Conservation (phyloP, 2,888 invertebrate genomes). For the Dorcus hopei region DNA sequence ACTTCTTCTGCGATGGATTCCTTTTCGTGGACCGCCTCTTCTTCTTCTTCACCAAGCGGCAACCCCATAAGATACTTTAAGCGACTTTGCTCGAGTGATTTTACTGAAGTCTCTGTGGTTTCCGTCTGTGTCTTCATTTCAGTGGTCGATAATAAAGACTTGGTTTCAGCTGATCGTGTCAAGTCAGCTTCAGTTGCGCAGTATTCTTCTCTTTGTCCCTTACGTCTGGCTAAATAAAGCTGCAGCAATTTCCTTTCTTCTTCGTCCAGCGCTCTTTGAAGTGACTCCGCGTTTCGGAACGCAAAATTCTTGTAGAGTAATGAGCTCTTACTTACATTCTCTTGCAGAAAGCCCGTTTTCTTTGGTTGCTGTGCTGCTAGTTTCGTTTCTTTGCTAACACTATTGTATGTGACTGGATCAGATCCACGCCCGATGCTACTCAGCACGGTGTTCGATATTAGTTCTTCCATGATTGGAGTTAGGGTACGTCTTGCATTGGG, state of each 20-base stretch:
- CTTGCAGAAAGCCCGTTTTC: too few relatives aligned
- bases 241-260: conserved; percentile 2
- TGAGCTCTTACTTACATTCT: conserved; percentile 9
- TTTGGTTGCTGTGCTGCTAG: too few relatives aligned
- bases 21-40: conserved; percentile 9
- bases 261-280: conserved; percentile 8
- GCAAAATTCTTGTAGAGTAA: conserved; percentile 10
- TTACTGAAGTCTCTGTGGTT: conserved; percentile 18
- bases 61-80: conserved; percentile 41
- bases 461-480: too few relatives aligned
- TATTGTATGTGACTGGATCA: too few relatives aligned
- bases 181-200: not conserved
- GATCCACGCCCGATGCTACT: too few relatives aligned
- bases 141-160: not conserved
- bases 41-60: conserved; percentile 21
- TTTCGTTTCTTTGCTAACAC: too few relatives aligned
- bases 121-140: conserved; percentile 14
- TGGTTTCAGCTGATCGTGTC: not conserved
- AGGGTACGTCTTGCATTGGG: too few relatives aligned
- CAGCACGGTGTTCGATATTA: too few relatives aligned
- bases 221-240: not conserved
- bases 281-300: conserved; percentile 11
- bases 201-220: not conserved
- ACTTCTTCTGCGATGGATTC: conserved; percentile 14
- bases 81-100: conserved; percentile 11